Percentiles rank a stretch among this genome's conserved stretches.
phyloP scores from a whole-genome alignment of 1,140 invertebrate genomes.

The Brachionus koreanus region DNA sequence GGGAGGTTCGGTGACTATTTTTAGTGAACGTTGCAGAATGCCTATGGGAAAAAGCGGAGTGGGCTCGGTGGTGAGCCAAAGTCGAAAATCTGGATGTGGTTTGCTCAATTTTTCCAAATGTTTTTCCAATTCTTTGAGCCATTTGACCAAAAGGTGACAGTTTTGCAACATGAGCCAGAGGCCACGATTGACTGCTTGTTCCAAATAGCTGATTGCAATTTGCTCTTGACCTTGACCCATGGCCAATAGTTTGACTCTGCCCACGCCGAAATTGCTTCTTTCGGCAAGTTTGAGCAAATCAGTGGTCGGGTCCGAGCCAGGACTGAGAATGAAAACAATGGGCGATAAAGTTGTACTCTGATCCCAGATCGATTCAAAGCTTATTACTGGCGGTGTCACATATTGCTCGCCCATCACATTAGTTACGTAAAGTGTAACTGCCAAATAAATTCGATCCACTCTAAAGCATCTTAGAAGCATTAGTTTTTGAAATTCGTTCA shows the following conservation, averaged over 20 bases:
- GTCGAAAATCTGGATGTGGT: slow-evolving; percentile 80
- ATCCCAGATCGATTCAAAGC: slow-evolving; percentile 73
- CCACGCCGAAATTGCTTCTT: slow-evolving; percentile 66
- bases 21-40: slow-evolving; percentile 76
- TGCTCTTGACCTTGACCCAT: slow-evolving; percentile 82
- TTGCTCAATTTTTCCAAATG: slow-evolving; percentile 71
- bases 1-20: slow-evolving; percentile 81
- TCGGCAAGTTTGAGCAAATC: slow-evolving; percentile 83
- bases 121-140: slow-evolving; percentile 75
- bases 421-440: slow-evolving; percentile 73
- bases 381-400: slow-evolving; percentile 75
- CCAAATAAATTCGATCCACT: slow-evolving; percentile 75
- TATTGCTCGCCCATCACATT: slow-evolving; percentile 77
- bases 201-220: slow-evolving; percentile 69
- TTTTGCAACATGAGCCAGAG: slow-evolving; percentile 86
- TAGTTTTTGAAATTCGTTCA: slow-evolving; percentile 68
- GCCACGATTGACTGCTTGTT: slow-evolving; percentile 70
- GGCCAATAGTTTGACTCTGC: slow-evolving; percentile 75
- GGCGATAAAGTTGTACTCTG: slow-evolving; percentile 74
- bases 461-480: slow-evolving; percentile 80
- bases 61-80: slow-evolving; percentile 85
- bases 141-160: slow-evolving; percentile 76
- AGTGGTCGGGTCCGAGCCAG: slow-evolving; percentile 78
- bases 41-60: slow-evolving; percentile 78
- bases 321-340: slow-evolving; percentile 79